phyloP scores from a whole-genome alignment of 1,140 invertebrate genomes.

The Ylistrum balloti region DNA sequence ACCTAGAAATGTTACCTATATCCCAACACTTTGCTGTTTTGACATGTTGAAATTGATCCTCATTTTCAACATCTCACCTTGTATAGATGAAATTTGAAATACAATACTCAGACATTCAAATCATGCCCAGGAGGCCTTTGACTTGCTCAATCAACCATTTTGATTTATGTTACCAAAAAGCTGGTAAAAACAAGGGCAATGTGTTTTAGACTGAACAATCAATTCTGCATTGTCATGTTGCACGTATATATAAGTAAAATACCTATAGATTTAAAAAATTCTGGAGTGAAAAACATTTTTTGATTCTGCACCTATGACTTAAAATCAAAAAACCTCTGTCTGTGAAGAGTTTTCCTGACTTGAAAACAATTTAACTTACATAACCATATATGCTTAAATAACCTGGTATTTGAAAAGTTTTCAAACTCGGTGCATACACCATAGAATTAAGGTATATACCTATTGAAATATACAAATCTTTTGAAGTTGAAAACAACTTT shows the following conservation, averaged over 20 bases:
- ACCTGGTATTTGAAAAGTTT: not conserved
- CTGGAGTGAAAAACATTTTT: too few species aligned
- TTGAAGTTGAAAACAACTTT: conserved; percentile 18
- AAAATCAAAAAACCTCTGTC: not conserved
- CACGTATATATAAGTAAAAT: too few species aligned
- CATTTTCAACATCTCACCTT: not conserved
- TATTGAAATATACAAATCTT: not conserved
- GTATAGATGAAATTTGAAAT: not conserved
- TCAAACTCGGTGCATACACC: not conserved
- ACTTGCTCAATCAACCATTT: not conserved
- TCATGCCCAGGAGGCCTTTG: not conserved
- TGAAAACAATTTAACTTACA: not conserved
- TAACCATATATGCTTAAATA: not conserved
- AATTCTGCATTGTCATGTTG: too few species aligned
- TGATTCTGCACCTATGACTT: not conserved
- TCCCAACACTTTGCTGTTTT: not conserved
- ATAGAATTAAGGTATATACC: not conserved
- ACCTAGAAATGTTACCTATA: not conserved
- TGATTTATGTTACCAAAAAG: not conserved
- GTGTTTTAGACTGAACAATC: too few species aligned
- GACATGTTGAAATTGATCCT: not conserved
- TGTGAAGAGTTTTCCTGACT: not conserved
- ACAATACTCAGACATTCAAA: not conserved
- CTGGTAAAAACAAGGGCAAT: not conserved
- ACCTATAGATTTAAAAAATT: too few species aligned